These are phyloP conservation scores for Heterochromis multidens DNA, from an alignment of 2,113 vertebrate genomes.

Conservation along the genomic window DNA sequence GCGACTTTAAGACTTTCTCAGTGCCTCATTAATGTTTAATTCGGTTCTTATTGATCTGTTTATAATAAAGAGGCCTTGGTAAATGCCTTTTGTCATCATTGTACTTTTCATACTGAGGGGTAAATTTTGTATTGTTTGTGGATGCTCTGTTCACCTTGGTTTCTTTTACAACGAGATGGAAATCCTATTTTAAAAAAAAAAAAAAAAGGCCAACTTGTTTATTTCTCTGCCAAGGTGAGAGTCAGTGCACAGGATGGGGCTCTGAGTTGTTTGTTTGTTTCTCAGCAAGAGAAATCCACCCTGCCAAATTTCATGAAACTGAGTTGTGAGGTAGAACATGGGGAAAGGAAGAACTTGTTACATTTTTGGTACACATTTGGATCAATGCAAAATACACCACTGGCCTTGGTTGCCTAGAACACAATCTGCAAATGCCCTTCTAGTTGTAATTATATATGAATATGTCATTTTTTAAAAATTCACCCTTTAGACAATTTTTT, in stretches of 20 bases:
- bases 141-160: neutral
- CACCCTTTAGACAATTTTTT: neutral
- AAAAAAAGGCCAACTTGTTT: neutral
- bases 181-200: neutral
- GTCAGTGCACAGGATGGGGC: neutral
- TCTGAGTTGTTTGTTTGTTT: neutral
- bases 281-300: neutral
- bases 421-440: neutral
- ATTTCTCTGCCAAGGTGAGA: neutral
- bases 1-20: constrained; percentile 52
- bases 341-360: neutral
- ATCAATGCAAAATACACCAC: neutral
- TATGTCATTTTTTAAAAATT: neutral
- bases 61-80: constrained; percentile 32
- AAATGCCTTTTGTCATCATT: constrained; percentile 10
- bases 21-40: constrained; percentile 63
- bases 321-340: neutral
- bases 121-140: neutral
- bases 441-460: neutral
- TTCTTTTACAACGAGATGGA: neutral
- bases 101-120: neutral
- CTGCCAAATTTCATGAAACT: neutral
- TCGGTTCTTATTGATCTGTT: constrained; percentile 36
- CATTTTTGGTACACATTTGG: neutral
- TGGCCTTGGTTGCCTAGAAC: no score